phyloP scores from a whole-genome alignment of 2,888 invertebrate species.

The Diploptera punctata region DNA sequence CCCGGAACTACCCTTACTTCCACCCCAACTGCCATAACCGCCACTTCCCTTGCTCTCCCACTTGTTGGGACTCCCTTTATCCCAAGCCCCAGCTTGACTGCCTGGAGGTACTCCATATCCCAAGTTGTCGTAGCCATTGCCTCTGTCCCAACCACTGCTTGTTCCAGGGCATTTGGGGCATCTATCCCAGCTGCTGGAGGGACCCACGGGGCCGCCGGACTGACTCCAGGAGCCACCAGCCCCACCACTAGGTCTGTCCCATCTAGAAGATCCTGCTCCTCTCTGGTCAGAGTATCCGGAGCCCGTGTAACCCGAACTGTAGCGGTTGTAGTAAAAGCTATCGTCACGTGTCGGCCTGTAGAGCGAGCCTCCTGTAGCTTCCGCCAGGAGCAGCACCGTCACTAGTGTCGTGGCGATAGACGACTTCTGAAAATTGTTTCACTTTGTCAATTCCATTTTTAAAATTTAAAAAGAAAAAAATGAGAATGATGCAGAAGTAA shows the following conservation, averaged over 20 bases:
- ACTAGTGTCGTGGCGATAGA: background rate
- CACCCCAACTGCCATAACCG: background rate
- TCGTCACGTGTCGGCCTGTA: conserved; percentile 37
- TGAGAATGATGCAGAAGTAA: no score
- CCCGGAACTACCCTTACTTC: background rate
- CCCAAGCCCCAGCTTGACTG: background rate
- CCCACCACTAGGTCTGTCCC: conserved; percentile 20
- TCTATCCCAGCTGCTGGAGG: background rate
- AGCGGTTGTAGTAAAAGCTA: conserved; percentile 37
- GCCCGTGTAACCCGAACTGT: conserved; percentile 32
- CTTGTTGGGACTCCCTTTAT: background rate
- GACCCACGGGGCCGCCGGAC: background rate
- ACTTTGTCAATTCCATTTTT: no score
- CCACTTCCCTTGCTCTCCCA: background rate
- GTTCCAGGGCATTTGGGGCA: conserved; percentile 5
- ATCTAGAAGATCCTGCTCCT: conserved; percentile 3
- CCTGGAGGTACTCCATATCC: background rate
- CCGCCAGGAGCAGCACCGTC: conserved; percentile 23
- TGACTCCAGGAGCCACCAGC: background rate
- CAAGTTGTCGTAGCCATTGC: background rate
- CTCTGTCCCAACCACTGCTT: background rate
- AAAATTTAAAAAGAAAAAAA: no score
- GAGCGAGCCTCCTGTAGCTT: conserved; percentile 17
- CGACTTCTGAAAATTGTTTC: no score
- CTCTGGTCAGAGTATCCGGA: conserved; percentile 3